These are phyloP conservation scores for Oophaga pumilio DNA, from an alignment of 2,113 vertebrate species.

Conservation along the genomic window DNA sequence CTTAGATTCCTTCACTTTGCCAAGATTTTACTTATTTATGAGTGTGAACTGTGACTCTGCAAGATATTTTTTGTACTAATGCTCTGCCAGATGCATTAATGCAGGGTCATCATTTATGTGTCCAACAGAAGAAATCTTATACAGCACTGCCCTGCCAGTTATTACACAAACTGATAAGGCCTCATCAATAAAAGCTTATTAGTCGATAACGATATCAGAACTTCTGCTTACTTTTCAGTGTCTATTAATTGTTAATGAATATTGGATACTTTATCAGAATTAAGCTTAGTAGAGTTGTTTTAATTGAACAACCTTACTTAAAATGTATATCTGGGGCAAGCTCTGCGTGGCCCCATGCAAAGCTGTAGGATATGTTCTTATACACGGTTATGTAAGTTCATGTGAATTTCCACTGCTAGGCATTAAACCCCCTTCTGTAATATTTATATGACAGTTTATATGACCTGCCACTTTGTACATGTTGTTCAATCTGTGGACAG, in stretches of 20 bases:
- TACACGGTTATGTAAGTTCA: too few species aligned
- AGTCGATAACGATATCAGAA: background rate
- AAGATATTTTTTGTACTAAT: background rate
- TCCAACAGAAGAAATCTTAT: background rate
- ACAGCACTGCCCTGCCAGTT: background rate
- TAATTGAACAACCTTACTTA: too few species aligned
- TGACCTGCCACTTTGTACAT: too few species aligned
- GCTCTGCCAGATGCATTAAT: background rate
- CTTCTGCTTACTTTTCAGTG: background rate
- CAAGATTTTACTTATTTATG: background rate
- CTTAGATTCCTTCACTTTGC: background rate
- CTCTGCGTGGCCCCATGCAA: too few species aligned
- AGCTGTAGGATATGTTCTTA: too few species aligned
- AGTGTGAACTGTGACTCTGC: background rate
- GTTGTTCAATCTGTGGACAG: too few species aligned
- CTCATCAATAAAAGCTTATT: background rate
- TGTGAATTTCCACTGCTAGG: too few species aligned
- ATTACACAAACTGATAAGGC: background rate
- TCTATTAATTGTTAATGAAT: background rate
- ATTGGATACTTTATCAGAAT: background rate
- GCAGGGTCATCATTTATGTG: background rate
- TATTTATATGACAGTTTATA: too few species aligned
- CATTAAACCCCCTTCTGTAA: too few species aligned
- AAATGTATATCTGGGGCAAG: too few species aligned
- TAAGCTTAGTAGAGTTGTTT: background rate